Conservation (phyloP, 2,113 vertebrate species). For the Glaucomys volans region DNA sequence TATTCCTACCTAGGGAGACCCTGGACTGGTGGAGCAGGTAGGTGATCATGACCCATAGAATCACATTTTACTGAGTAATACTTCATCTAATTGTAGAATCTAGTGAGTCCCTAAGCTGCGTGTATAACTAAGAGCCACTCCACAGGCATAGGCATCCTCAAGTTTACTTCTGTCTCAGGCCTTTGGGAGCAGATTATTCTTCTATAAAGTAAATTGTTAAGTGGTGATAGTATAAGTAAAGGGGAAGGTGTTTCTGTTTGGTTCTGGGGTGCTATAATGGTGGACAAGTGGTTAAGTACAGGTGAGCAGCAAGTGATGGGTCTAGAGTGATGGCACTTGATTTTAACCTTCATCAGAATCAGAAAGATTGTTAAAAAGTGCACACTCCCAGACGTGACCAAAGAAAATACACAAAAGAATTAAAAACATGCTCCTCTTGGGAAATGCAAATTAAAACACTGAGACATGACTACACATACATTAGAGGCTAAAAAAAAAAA, state of each 20-base stretch:
- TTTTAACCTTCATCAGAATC: neutral
- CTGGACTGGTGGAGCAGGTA: neutral
- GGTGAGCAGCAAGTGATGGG: neutral
- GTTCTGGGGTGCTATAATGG: neutral
- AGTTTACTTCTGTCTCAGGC: neutral
- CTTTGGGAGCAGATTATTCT: neutral
- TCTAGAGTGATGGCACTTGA: neutral
- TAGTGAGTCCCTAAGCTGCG: neutral
- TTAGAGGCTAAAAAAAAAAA: neutral
- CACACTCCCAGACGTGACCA: neutral
- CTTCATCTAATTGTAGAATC: neutral
- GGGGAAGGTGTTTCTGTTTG: neutral
- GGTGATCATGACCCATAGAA: neutral
- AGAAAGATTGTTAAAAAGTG: neutral
- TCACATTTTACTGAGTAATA: neutral
- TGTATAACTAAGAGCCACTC: neutral
- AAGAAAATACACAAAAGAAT: neutral
- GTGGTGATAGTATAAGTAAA: neutral
- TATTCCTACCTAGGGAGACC: neutral
- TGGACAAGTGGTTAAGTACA: neutral
- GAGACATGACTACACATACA: neutral
- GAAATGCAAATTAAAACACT: neutral
- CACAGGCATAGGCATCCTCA: neutral
- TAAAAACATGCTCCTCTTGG: neutral
- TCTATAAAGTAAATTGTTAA: neutral